Evolutionary conservation across 2,888 invertebrate genomes (phyloP), one percentile per base, ranked within the genome.

Genomic region (Drosophila crucigera): DNA sequence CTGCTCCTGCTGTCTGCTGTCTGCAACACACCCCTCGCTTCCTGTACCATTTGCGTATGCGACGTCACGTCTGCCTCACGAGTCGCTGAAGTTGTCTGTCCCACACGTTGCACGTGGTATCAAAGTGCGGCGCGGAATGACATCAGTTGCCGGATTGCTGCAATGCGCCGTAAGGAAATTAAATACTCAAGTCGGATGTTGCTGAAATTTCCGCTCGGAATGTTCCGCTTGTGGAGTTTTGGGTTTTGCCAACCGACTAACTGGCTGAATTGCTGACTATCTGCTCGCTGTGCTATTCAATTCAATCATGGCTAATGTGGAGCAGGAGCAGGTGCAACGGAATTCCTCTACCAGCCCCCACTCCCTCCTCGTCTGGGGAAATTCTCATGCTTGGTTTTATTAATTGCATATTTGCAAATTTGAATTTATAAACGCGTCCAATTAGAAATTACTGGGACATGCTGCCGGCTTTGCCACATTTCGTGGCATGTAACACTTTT

Each of bases 141-240:
- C 78, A 79, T 72, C 79, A 79, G 77, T 67, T 58, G 31, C 30
- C n/a, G n/a, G 59, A 11, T 70, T 66, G 72, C 84, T 88, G 89
- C 89, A 86, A 60, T 80, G 76, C 76, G 80, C 70, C 73, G 82
- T 76, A 67, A 84, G 87, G 90, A 89, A 88, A 88, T 88, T 88
- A 88, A 89, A 88, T 88, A 85, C 88, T 89, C 83, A 75, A 82
- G 85, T 80, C 80, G 87, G 87, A 87, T 84, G 87, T 89, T 88
- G 85, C 66, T 73, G 71, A 85, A 89, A 88, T 88, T 89, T 88
- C 88, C 90, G 88, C 58, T 74, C 52, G 68, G 67, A 65, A 78
- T 71, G 69, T 55, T 35, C 47, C 25, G 16, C 35, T 68, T 30
- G 30, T 25, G 41, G 43, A 61, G 41, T 55, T 52, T 39, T 16